Percentiles rank a stretch among this genome's conserved stretches.
These are phyloP conservation scores for Macaca fascicularis DNA, from an alignment of 2,113 vertebrate species.

Conservation along the genomic window DNA sequence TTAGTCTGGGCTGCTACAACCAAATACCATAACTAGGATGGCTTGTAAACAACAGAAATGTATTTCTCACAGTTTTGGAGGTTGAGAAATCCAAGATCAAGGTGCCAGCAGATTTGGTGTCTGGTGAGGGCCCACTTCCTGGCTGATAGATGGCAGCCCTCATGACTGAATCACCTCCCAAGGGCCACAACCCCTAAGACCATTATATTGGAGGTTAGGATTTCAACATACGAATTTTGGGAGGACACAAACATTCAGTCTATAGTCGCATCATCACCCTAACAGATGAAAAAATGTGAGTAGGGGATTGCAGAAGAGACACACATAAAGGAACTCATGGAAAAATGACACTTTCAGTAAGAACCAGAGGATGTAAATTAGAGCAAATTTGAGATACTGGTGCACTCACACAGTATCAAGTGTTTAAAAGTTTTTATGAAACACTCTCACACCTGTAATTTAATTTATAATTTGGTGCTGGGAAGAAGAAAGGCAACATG, in stretches of 20 bases:
- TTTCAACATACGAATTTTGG: neutral
- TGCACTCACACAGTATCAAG: neutral
- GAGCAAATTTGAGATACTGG: neutral
- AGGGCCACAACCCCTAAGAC: neutral
- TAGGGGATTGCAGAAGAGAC: neutral
- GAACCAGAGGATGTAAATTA: neutral
- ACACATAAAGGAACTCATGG: neutral
- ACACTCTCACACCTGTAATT: neutral
- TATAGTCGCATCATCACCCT: neutral
- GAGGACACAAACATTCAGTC: neutral
- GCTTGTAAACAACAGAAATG: neutral
- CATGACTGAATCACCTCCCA: neutral
- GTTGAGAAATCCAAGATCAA: neutral
- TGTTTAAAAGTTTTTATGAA: neutral
- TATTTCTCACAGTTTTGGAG: neutral
- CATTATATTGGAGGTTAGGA: no score
- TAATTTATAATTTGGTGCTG: neutral
- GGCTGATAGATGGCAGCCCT: no score
- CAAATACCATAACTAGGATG: neutral
- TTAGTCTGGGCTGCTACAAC: neutral
- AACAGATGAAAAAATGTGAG: neutral
- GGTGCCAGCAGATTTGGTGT: neutral
- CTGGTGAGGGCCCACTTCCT: neutral
- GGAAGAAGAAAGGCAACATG: neutral
- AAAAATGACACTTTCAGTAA: neutral